Evolutionary conservation across 2,888 invertebrate genomes (phyloP).

Genomic region (Coelopa pilipes): DNA sequence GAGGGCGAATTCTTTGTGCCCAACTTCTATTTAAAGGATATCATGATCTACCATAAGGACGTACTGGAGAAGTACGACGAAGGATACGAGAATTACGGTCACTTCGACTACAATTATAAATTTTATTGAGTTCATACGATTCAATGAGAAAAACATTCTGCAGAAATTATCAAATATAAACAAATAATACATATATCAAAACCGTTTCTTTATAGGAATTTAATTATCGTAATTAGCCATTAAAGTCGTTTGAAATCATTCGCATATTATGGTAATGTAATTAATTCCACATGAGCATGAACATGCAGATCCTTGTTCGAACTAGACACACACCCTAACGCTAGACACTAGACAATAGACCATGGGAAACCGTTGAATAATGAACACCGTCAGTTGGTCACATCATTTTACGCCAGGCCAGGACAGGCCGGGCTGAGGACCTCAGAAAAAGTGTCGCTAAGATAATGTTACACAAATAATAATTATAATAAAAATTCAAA

Average conservation of each 20-base stretch:
- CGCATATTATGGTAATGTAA: too few relatives aligned
- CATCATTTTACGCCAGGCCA: conserved; percentile 18
- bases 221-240: too few relatives aligned
- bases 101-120: not conserved
- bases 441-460: conserved; percentile 10
- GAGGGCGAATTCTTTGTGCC: not conserved
- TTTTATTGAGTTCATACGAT: too few relatives aligned
- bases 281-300: too few relatives aligned
- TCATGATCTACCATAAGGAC: not conserved
- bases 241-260: too few relatives aligned
- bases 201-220: too few relatives aligned
- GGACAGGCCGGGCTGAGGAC: too few relatives aligned
- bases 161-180: too few relatives aligned
- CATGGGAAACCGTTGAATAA: conserved; percentile 27
- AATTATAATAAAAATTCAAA: conserved; percentile 9
- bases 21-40: not conserved
- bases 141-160: too few relatives aligned
- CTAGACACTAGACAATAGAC: conserved; percentile 9
- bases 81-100: not conserved
- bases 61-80: not conserved
- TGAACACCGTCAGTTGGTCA: conserved; percentile 23
- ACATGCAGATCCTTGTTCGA: not conserved
- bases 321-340: too few relatives aligned
- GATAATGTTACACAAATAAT: conserved; percentile 11
- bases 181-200: too few relatives aligned